Conservation (phyloP, 2,113 vertebrate genomes). For the Ictalurus punctatus region DNA sequence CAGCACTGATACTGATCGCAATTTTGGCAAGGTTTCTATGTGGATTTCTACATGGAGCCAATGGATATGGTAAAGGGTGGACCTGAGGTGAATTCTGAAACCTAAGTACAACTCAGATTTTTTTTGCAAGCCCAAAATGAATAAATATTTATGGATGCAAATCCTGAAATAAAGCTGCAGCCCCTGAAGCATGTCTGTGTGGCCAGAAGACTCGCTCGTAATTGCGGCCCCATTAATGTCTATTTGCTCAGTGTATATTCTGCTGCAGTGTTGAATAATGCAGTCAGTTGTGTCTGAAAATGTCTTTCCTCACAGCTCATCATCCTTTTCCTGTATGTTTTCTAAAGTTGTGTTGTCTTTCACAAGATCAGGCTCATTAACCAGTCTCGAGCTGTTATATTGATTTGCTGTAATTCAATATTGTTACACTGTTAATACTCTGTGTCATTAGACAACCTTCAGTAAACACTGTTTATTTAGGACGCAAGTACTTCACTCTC, state of each 20-base stretch:
- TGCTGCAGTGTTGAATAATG: slow-evolving; percentile 12
- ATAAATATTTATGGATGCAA: slow-evolving; percentile 38
- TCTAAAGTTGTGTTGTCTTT: not conserved
- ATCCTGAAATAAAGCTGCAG: slow-evolving; percentile 10
- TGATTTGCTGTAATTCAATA: not conserved
- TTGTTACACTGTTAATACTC: not conserved
- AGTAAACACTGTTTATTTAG: too few species aligned
- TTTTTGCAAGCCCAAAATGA: not conserved
- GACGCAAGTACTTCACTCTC: not conserved
- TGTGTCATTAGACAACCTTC: not conserved
- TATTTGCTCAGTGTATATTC: slow-evolving; percentile 21
- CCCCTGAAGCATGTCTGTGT: not conserved
- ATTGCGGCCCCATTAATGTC: slow-evolving; percentile 22
- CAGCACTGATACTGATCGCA: not conserved
- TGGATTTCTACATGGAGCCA: not conserved
- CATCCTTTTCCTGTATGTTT: not conserved
- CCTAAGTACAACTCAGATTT: not conserved
- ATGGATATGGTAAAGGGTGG: not conserved
- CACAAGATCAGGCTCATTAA: not conserved
- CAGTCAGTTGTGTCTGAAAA: not conserved
- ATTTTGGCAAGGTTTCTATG: not conserved
- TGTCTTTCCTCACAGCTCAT: not conserved
- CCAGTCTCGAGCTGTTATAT: not conserved
- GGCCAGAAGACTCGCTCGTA: not conserved
- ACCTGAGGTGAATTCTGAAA: slow-evolving; percentile 9